Percentiles rank a stretch among this genome's conserved stretches.
Evolutionary conservation across 2,113 vertebrate genomes (phyloP).

Genomic region (Macaca nemestrina): DNA sequence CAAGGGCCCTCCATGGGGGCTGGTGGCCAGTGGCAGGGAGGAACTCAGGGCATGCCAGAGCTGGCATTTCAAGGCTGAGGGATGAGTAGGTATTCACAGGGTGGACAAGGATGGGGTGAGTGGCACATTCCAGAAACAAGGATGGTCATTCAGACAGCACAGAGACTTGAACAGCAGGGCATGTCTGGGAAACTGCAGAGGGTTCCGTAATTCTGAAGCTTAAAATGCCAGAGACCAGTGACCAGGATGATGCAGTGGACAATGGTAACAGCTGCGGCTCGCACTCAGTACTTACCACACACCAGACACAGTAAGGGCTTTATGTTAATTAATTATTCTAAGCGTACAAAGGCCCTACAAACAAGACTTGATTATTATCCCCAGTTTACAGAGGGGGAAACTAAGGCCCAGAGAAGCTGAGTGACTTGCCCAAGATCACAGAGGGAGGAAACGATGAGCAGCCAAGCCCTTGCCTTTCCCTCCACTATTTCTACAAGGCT

Average conservation of each 20-base stretch:
- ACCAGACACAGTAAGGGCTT: not conserved
- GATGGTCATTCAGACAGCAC: not conserved
- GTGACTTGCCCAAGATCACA: not conserved
- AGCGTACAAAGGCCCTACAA: not conserved
- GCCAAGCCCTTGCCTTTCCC: not conserved
- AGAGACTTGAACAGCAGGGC: not conserved
- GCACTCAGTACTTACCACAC: fast-evolving
- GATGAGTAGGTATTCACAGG: not conserved
- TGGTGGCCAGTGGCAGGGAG: not conserved
- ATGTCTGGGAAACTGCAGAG: not conserved
- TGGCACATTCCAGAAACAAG: not conserved
- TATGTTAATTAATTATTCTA: not conserved
- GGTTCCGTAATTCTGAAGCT: not conserved
- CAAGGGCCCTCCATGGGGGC: not conserved
- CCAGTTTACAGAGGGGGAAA: not conserved
- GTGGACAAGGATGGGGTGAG: not conserved
- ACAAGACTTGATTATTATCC: not conserved
- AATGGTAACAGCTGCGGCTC: not conserved
- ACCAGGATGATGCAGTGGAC: not conserved
- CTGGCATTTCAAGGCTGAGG: not conserved
- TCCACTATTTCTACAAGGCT: no score
- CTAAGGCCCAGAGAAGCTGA: not conserved
- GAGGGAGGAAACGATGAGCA: not conserved
- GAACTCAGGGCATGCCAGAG: fast-evolving
- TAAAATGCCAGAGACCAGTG: not conserved